A percentile compares a stretch with the other conserved stretches of the same genome.
phyloP scores from a whole-genome alignment of 2,888 invertebrate genomes.

The Psococerastis gibbosa region DNA sequence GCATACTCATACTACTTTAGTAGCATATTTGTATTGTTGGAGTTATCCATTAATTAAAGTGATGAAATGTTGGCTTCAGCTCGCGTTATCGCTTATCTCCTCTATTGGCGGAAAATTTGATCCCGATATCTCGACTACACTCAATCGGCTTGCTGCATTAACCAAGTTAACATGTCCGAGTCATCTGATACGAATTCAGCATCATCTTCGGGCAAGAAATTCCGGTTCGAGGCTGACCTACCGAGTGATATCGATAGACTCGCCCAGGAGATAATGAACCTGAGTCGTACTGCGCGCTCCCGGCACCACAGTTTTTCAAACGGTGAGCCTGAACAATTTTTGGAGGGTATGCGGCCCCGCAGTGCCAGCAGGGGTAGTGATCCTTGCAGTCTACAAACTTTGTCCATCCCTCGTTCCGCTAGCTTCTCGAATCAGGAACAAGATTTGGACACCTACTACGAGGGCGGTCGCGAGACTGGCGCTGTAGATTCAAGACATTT shows the following conservation, averaged over 20 bases:
- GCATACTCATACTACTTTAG: too few species aligned
- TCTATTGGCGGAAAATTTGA: background rate
- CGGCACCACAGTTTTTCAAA: background rate
- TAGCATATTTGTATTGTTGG: too few species aligned
- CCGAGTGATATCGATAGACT: conserved; percentile 1
- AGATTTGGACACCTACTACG: conserved; percentile 1
- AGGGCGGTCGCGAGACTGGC: background rate
- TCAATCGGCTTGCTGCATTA: background rate
- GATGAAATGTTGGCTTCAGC: background rate
- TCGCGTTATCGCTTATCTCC: background rate
- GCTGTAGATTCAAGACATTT: background rate
- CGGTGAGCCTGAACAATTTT: too few species aligned
- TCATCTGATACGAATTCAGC: conserved; percentile 1
- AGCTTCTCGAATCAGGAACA: background rate
- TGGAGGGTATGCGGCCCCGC: conserved; percentile 1
- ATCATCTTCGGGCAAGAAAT: background rate
- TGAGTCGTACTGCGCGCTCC: background rate
- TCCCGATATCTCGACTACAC: background rate
- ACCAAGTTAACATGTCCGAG: background rate
- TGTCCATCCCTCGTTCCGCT: background rate
- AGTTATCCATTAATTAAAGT: background rate
- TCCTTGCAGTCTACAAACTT: background rate
- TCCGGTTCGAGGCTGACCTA: background rate
- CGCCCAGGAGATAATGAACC: conserved; percentile 6
- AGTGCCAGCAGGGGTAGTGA: conserved; percentile 3